These are phyloP conservation scores for Hemibagrus guttatus DNA, from an alignment of 2,797 vertebrate species.

Conservation along the genomic window DNA sequence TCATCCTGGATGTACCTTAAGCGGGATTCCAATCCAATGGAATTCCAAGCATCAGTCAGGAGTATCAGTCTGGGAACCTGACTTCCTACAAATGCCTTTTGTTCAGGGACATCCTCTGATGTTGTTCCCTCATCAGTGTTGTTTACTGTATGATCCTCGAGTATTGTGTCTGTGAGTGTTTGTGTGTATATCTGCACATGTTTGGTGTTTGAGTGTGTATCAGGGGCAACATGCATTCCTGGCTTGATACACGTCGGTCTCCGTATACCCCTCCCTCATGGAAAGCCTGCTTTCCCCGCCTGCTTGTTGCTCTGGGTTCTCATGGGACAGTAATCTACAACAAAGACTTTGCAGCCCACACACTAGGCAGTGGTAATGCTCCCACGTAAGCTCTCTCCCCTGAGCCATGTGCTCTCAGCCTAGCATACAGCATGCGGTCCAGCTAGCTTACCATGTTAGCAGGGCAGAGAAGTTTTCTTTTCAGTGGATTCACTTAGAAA, in stretches of 20 bases:
- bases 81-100: constrained; percentile 40
- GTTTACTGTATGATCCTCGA: constrained; percentile 46
- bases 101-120: constrained; percentile 47
- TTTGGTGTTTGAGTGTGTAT: constrained; percentile 45
- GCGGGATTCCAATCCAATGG: constrained; percentile 46
- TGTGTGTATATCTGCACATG: constrained; percentile 41
- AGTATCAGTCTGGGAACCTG: constrained; percentile 53
- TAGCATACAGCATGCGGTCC: constrained; percentile 29
- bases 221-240: constrained; percentile 54
- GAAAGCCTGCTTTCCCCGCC: constrained; percentile 54
- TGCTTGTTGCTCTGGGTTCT: constrained; percentile 64
- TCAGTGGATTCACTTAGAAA: background rate
- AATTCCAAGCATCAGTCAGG: constrained; percentile 54
- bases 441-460: constrained; percentile 25
- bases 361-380: constrained; percentile 62
- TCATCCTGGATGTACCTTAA: constrained; percentile 44
- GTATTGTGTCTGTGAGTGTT: constrained; percentile 41
- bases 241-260: constrained; percentile 60
- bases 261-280: constrained; percentile 52
- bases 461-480: background rate
- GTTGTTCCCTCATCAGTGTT: constrained; percentile 51
- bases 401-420: constrained; percentile 56
- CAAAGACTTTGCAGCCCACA: constrained; percentile 65
- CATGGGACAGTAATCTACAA: constrained; percentile 64
- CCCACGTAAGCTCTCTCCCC: constrained; percentile 59